These are phyloP conservation scores for Stichodactyla mertensii DNA, from an alignment of 64 coral and sea anemone genomes.

Conservation along the genomic window DNA sequence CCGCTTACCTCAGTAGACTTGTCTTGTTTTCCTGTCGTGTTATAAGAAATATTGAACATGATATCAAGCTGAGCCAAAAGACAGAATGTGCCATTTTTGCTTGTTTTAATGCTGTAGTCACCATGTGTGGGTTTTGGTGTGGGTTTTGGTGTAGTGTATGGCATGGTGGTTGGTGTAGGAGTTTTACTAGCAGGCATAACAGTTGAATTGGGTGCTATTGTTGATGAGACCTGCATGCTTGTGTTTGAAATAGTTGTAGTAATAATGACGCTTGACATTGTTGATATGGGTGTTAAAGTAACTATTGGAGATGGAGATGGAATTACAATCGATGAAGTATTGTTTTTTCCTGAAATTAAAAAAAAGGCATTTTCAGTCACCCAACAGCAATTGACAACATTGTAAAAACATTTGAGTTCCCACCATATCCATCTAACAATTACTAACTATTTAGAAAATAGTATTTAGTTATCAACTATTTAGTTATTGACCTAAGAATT, in stretches of 20 bases:
- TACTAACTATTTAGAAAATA: no score
- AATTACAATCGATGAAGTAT: no score
- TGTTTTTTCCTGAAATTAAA: no score
- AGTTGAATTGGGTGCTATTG: background rate
- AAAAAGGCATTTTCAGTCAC: no score
- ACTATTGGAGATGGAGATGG: no score
- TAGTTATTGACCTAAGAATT: no score
- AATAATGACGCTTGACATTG: background rate
- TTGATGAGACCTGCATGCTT: background rate
- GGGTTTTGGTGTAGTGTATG: background rate
- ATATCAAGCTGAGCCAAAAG: slow-evolving; percentile 26
- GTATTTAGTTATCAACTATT: no score
- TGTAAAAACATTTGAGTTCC: no score
- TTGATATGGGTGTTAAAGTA: background rate
- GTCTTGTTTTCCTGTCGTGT: background rate
- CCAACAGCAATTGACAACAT: no score
- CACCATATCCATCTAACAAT: no score
- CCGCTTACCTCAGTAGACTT: background rate
- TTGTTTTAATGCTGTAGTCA: background rate
- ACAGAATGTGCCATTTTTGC: background rate
- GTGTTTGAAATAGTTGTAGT: background rate
- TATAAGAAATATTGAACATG: slow-evolving; percentile 8
- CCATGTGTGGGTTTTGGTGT: background rate
- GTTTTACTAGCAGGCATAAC: background rate
- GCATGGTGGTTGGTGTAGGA: background rate